Percentiles rank a stretch among this genome's conserved stretches.
Conservation (phyloP, 1,140 invertebrate species). For the Brachionus sp. region DNA sequence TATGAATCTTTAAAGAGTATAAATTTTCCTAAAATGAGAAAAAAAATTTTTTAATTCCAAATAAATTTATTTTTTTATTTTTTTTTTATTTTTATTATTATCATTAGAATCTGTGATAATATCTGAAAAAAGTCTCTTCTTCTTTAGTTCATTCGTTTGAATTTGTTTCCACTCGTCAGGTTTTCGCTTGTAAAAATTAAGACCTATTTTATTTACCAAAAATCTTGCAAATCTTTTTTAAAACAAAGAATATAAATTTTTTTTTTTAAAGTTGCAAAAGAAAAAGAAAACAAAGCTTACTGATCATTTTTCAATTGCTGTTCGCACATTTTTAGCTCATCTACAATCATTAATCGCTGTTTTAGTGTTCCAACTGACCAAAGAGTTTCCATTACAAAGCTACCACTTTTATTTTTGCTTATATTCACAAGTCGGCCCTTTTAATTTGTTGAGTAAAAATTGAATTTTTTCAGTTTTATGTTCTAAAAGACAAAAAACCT, state of each 20-base stretch:
- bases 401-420: slow-evolving; percentile 44
- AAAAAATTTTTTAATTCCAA: not conserved
- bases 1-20: too few relatives aligned
- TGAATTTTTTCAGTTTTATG: not conserved
- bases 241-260: not conserved
- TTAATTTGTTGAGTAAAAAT: not conserved
- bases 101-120: not conserved
- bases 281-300: not conserved
- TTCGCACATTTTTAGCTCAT: slow-evolving; percentile 37
- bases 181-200: slow-evolving; percentile 38
- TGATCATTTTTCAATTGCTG: slow-evolving; percentile 44
- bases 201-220: slow-evolving; percentile 37
- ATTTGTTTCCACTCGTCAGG: slow-evolving; percentile 43
- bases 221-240: slow-evolving; percentile 27
- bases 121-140: slow-evolving; percentile 32
- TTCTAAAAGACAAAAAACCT: not conserved
- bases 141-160: slow-evolving; percentile 32
- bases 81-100: not conserved
- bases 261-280: not conserved
- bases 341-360: not conserved
- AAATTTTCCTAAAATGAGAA: not conserved
- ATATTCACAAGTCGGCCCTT: slow-evolving; percentile 26
- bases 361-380: slow-evolving; percentile 10
- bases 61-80: slow-evolving; percentile 14
- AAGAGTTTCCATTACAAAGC: slow-evolving; percentile 43